Conservation (phyloP, 2,797 vertebrate genomes). For the Neopelma chrysocephalum region DNA sequence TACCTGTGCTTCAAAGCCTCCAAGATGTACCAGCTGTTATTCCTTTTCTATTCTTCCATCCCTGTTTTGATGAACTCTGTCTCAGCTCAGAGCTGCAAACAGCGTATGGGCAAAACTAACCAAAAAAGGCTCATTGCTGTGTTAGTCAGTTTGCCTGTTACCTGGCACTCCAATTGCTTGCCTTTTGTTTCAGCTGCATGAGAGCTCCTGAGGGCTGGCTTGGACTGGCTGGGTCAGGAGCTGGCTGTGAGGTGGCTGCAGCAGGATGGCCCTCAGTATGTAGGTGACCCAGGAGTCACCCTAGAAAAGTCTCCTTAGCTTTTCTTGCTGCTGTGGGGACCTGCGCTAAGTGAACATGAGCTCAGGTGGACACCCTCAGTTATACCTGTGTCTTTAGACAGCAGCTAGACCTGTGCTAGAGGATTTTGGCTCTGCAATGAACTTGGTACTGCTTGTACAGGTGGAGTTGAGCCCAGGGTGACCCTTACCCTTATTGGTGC, state of each 20-base stretch:
- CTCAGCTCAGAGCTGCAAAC: background rate
- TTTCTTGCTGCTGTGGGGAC: background rate
- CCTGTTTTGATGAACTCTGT: background rate
- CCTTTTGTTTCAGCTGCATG: background rate
- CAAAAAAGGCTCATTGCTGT: background rate
- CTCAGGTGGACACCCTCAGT: background rate
- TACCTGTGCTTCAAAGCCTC: background rate
- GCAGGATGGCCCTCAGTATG: background rate
- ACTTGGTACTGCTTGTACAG: accelerated
- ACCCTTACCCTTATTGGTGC: background rate
- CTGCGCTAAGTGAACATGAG: background rate
- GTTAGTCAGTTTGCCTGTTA: background rate
- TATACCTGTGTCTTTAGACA: background rate
- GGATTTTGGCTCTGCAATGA: background rate
- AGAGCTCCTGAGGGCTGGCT: background rate
- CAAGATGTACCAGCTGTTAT: background rate
- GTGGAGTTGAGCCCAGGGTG: background rate
- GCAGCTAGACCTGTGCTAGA: background rate
- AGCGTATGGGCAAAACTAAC: background rate
- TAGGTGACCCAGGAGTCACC: background rate
- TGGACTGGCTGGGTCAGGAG: background rate
- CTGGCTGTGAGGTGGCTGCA: background rate
- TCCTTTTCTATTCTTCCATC: background rate
- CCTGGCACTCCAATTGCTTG: background rate
- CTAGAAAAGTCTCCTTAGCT: background rate